phyloP scores from a whole-genome alignment of 2,113 vertebrate genomes.

The Grus americana region DNA sequence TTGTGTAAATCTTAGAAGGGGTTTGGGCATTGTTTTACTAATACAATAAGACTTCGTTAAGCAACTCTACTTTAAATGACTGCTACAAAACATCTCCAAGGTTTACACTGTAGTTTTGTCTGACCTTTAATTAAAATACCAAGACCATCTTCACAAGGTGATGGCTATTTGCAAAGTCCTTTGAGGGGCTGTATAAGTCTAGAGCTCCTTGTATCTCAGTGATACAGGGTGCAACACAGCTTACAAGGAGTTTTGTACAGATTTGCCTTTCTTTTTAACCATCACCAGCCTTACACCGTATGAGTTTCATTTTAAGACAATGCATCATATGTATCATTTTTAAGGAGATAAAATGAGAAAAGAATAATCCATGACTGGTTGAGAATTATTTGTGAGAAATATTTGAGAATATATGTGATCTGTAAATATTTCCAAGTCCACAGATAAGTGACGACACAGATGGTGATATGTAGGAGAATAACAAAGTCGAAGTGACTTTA shows the following conservation, averaged over 20 bases:
- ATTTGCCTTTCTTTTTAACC: background rate
- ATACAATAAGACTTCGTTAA: constrained; percentile 2
- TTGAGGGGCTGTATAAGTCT: background rate
- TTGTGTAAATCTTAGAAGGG: background rate
- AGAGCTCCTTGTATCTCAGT: background rate
- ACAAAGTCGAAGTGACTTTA: background rate
- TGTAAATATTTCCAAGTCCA: background rate
- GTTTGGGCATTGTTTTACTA: background rate
- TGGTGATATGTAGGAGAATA: background rate
- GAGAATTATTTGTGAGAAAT: background rate
- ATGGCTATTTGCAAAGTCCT: background rate
- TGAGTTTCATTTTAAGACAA: background rate
- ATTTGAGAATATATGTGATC: background rate
- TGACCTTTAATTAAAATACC: constrained; percentile 72
- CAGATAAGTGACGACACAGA: background rate
- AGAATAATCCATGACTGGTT: background rate
- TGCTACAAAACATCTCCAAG: constrained; percentile 23
- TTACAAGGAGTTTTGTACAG: background rate
- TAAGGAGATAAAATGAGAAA: background rate
- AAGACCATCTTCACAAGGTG: background rate
- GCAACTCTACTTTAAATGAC: background rate
- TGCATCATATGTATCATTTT: background rate
- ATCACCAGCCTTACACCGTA: background rate
- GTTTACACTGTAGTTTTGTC: background rate
- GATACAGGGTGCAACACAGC: background rate